Percentiles rank a stretch among this genome's conserved stretches.
phyloP scores from a whole-genome alignment of 2,113 vertebrate species.

The Pristiophorus japonicus region DNA sequence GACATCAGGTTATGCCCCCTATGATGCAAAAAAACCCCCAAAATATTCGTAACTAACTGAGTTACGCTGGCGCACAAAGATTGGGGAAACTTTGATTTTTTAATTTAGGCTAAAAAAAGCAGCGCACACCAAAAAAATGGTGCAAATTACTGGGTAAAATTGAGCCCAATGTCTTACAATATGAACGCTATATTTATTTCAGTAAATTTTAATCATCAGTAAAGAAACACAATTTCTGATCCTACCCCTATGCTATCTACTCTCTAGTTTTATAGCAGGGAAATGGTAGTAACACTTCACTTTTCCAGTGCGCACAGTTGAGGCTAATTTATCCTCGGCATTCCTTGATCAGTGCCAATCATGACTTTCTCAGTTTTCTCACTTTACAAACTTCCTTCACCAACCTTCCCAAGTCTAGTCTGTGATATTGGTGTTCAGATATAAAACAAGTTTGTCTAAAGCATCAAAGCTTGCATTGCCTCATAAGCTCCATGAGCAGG shows the following conservation, averaged over 20 bases:
- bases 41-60: too few species aligned
- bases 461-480: neutral
- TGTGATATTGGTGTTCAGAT: neutral
- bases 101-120: too few species aligned
- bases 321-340: neutral
- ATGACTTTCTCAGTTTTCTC: neutral
- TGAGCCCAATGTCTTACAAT: neutral
- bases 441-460: neutral
- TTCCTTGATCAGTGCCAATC: neutral
- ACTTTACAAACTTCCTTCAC: neutral
- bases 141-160: too few species aligned
- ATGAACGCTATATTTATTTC: neutral
- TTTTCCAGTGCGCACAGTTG: neutral
- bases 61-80: too few species aligned
- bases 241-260: neutral
- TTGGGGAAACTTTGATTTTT: too few species aligned
- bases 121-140: too few species aligned
- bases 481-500: neutral
- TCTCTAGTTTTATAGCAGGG: neutral
- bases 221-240: neutral
- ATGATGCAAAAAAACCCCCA: too few species aligned
- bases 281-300: neutral
- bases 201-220: neutral
- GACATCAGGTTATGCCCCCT: too few species aligned
- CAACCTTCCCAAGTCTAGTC: neutral